These are phyloP conservation scores for Sphaeridia pumilis DNA, from an alignment of 2,888 invertebrate species.

Conservation along the genomic window DNA sequence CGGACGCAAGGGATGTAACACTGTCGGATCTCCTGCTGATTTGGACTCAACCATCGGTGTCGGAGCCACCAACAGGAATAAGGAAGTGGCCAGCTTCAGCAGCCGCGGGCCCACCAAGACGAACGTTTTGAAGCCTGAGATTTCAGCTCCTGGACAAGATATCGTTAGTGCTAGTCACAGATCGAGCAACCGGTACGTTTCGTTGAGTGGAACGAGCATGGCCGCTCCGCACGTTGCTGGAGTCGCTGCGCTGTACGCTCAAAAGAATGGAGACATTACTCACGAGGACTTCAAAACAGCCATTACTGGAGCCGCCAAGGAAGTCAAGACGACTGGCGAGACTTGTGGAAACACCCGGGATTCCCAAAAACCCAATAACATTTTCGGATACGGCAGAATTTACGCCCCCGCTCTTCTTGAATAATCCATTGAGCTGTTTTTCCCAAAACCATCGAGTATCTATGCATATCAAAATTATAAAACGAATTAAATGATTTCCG, in stretches of 20 bases:
- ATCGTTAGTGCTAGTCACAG: slow-evolving; percentile 5
- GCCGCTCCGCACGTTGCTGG: slow-evolving; percentile 13
- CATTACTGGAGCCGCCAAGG: background rate
- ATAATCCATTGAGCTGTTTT: too few relatives aligned
- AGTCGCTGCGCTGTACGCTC: background rate
- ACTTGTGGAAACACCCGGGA: slow-evolving; percentile 7
- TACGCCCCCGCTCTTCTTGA: background rate
- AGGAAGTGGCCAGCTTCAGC: slow-evolving; percentile 6
- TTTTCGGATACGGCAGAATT: slow-evolving; percentile 8
- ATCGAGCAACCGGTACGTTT: background rate
- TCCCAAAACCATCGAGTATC: too few relatives aligned
- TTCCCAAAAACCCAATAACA: slow-evolving; percentile 7
- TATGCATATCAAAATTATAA: too few relatives aligned
- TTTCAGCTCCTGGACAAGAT: slow-evolving; percentile 12
- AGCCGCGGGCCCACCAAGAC: slow-evolving; percentile 9
- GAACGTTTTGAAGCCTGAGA: slow-evolving; percentile 1
- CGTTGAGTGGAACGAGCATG: slow-evolving; percentile 17
- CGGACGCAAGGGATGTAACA: slow-evolving; percentile 5
- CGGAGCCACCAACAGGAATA: slow-evolving; percentile 7
- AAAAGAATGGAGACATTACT: background rate
- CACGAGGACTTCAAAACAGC: background rate
- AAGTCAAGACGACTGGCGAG: background rate
- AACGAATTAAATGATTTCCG: too few relatives aligned
- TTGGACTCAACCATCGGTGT: background rate
- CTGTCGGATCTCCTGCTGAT: slow-evolving; percentile 9